Percentiles rank a stretch among this genome's conserved stretches.
Conservation (phyloP, 2,113 vertebrate species). For the Benitochromis conjunctus region DNA sequence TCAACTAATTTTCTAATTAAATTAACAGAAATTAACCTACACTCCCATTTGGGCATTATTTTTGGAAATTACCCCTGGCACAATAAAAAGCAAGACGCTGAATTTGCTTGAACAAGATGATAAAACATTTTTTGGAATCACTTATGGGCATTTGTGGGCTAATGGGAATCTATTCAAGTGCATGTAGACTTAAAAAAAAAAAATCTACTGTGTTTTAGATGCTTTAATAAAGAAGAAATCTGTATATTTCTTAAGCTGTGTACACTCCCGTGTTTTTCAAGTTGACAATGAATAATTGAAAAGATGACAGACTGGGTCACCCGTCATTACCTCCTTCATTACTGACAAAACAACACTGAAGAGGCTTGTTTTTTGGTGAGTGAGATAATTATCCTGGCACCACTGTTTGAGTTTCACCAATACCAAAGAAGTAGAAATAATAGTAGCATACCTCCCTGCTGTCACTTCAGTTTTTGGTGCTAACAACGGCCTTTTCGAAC, state of each 20-base stretch:
- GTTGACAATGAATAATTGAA: background rate
- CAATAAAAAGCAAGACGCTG: background rate
- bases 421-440: background rate
- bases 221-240: background rate
- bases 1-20: background rate
- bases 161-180: background rate
- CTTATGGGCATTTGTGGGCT: background rate
- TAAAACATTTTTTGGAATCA: background rate
- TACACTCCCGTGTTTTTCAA: background rate
- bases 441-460: background rate
- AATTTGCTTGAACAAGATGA: background rate
- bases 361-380: background rate
- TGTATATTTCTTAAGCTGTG: background rate
- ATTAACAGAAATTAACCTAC: slow-evolving; percentile 8
- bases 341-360: background rate
- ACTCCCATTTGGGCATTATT: slow-evolving; percentile 6
- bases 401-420: background rate
- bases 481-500: background rate
- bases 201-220: background rate
- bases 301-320: background rate
- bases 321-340: background rate
- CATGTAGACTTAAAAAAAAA: background rate
- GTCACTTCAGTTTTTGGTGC: background rate
- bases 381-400: background rate
- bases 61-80: slow-evolving; percentile 14